Conservation (phyloP, 2,888 invertebrate species). For the Plebejus anna region DNA sequence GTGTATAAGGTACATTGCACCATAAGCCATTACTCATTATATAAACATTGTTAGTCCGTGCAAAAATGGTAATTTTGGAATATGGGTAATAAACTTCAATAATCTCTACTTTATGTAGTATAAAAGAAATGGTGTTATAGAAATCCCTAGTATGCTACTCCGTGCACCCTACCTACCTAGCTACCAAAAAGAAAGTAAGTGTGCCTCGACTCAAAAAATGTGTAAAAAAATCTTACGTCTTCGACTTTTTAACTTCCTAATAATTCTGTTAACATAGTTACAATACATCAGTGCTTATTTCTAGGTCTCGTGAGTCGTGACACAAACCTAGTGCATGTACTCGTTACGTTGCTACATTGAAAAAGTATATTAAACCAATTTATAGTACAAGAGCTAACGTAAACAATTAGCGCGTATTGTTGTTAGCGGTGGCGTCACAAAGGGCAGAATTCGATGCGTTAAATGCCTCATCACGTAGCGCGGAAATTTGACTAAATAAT, state of each 20-base stretch:
- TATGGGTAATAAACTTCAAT: no score
- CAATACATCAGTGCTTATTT: neutral
- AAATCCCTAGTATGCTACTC: no score
- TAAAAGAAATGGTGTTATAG: no score
- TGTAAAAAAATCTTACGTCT: neutral
- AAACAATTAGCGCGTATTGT: constrained; percentile 52
- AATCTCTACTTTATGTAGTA: no score
- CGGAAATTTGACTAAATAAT: constrained; percentile 40
- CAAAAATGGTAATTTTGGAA: no score
- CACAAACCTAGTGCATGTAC: neutral
- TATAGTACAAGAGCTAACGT: constrained; percentile 44
- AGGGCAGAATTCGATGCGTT: constrained; percentile 48
- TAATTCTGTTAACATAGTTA: no score
- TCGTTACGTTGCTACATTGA: constrained; percentile 1
- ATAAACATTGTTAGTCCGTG: no score
- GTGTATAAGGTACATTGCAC: no score
- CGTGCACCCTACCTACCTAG: no score
- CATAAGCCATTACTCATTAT: no score
- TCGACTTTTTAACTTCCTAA: no score
- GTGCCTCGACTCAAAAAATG: neutral
- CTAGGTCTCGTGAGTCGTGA: neutral
- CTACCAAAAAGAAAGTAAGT: no score
- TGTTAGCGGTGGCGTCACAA: constrained; percentile 48
- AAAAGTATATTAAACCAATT: constrained; percentile 37
- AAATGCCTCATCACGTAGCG: constrained; percentile 52